phyloP scores from a whole-genome alignment of 2,797 vertebrate genomes.

The Trematomus bernacchii region DNA sequence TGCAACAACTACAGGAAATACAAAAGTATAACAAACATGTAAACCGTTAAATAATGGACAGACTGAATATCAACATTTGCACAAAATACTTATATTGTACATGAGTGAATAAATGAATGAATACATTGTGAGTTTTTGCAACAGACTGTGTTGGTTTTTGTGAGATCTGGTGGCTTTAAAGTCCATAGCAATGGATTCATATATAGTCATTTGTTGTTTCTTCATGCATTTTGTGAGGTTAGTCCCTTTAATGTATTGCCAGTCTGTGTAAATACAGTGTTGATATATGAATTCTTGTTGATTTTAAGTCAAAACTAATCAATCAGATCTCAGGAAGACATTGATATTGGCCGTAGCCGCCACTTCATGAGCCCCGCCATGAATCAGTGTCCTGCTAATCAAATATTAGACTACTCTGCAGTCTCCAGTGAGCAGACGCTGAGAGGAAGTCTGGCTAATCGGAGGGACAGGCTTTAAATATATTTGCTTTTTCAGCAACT shows the following conservation, averaged over 20 bases:
- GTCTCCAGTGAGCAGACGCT: slow-evolving; percentile 57
- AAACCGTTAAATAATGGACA: no score
- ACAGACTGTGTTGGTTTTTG: no score
- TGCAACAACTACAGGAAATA: no score
- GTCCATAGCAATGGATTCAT: background rate
- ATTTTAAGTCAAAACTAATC: slow-evolving; percentile 33
- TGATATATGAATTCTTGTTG: background rate
- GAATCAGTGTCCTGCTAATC: slow-evolving; percentile 68
- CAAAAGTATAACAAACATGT: no score
- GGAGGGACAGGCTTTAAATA: slow-evolving; percentile 34
- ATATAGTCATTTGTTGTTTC: background rate
- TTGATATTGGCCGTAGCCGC: slow-evolving; percentile 9
- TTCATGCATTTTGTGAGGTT: background rate
- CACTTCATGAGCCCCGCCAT: slow-evolving; percentile 47
- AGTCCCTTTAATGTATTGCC: background rate
- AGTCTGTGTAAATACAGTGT: background rate
- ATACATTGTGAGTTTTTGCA: no score
- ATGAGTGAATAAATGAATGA: no score
- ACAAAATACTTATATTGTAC: no score
- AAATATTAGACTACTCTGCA: slow-evolving; percentile 57
- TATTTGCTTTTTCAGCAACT: slow-evolving; percentile 29
- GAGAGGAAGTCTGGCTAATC: slow-evolving; percentile 22
- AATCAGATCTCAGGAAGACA: slow-evolving; percentile 39
- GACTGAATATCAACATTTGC: no score
- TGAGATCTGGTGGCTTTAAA: background rate